phyloP scores from a whole-genome alignment of 2,113 vertebrate genomes.

The Balaeniceps rex region DNA sequence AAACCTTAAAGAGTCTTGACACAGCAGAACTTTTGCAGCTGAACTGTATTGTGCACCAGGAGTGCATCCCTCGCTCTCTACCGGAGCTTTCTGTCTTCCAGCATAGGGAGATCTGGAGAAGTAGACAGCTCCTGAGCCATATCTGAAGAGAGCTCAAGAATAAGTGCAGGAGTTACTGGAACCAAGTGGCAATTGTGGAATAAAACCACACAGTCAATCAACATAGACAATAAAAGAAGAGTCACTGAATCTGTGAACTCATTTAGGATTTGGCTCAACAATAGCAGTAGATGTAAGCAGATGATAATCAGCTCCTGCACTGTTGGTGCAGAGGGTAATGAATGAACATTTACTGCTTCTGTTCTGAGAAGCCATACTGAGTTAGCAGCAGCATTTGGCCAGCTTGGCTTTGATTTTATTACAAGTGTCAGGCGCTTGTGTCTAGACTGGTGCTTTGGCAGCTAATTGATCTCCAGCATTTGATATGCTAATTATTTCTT shows the following conservation, averaged over 20 bases:
- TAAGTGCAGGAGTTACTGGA: not conserved
- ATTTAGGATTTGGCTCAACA: not conserved
- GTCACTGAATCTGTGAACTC: not conserved
- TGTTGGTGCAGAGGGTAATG: not conserved
- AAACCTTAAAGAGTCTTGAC: not conserved
- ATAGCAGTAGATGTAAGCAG: not conserved
- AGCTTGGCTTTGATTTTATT: slow-evolving; percentile 20
- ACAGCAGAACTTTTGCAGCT: not conserved
- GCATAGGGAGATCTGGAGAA: not conserved
- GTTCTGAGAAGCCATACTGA: not conserved
- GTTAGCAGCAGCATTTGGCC: not conserved
- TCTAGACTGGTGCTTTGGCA: slow-evolving; percentile 42
- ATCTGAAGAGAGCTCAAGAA: not conserved
- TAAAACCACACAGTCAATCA: not conserved
- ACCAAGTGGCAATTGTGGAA: not conserved
- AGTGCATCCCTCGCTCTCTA: not conserved
- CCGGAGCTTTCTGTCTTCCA: not conserved
- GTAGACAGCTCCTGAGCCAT: not conserved
- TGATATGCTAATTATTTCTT: slow-evolving; percentile 57
- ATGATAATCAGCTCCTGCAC: not conserved
- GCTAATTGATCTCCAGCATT: slow-evolving; percentile 55
- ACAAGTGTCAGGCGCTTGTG: not conserved
- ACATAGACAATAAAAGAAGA: not conserved
- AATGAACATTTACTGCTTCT: not conserved
- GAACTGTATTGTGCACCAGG: not conserved